Base-by-base conservation (phyloP, 2,797 vertebrate genomes). In the Peromyscus eremicus region DNA sequence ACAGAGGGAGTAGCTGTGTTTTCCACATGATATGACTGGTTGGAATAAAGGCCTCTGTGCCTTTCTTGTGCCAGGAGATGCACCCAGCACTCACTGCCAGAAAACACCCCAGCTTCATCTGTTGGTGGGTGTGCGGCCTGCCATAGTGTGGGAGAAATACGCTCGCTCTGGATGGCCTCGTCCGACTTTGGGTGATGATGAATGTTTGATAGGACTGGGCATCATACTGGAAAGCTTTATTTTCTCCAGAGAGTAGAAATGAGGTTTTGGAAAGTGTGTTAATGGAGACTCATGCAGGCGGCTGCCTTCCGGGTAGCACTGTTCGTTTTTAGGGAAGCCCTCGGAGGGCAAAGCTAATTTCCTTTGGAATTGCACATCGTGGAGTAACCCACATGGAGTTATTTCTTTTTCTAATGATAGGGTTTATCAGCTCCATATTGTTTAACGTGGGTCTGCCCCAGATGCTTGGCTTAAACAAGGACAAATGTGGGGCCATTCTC, bases 161-260 rank as follows among this genome's bases (percentile, higher is more conserved):
- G 70, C 85, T 80, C 77, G 46, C 73, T 92, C 60, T 34, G 19
- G 84, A 83, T 70, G 57, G 73, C 82, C 0, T 57, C 77, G 25
- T 86, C 93, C 95, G 93, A 88, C 94, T 52, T 64, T 89, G 94
- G 89, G 83, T 94, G 60, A 85, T 96, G 94, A 94, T 97, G 86
- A 95, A 90, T 95, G 97, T 95, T 92, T 95, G 91, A 95, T 88
- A 32, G 86, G 55, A 79, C 86, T 94, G 92, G 97, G 79, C 83
- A 49, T 77, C 68, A 37, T n/a, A 46, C 49, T 94, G 80, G 83
- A 80, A 96, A 73, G 86, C 80, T 85, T 64, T 81, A 8, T 95
- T 71, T 92, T 96, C 91, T 96, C 90, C 5, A 25, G 71, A 91
- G 89, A 95, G 75, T 73, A 73, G 96, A 95, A 95, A 71, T 84